Percentiles rank a stretch among this genome's conserved stretches.
These are phyloP conservation scores for Drosophila nikananu DNA, from an alignment of 1,140 invertebrate species.

Conservation along the genomic window DNA sequence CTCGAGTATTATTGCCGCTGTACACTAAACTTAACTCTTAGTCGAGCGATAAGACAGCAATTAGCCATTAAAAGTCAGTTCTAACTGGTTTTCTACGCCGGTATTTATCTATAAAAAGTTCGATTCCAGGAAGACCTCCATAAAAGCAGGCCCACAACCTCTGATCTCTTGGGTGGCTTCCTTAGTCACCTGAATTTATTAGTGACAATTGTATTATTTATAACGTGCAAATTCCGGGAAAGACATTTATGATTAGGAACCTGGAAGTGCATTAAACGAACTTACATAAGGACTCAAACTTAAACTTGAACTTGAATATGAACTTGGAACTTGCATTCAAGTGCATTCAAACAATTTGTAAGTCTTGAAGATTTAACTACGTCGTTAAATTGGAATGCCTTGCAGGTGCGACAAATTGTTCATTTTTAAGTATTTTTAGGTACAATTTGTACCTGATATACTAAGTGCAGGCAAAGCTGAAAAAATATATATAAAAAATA, in stretches of 20 bases:
- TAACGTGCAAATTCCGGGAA: slow-evolving; percentile 50
- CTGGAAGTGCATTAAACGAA: slow-evolving; percentile 36
- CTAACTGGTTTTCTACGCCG: slow-evolving; percentile 2
- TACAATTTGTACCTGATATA: background rate
- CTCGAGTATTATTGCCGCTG: slow-evolving; percentile 30
- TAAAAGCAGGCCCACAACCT: slow-evolving; percentile 10
- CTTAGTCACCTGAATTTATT: slow-evolving; percentile 33
- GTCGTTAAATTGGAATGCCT: background rate
- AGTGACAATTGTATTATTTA: slow-evolving; percentile 26
- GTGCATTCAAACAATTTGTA: slow-evolving; percentile 18
- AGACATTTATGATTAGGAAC: slow-evolving; percentile 44
- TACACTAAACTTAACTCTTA: slow-evolving; percentile 30
- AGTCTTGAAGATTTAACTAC: background rate
- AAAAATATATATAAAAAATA: too few species aligned
- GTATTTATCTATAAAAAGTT: slow-evolving; percentile 5
- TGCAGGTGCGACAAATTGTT: background rate
- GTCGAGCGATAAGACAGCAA: slow-evolving; percentile 27
- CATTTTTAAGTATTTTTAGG: background rate
- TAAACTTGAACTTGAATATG: slow-evolving; percentile 5
- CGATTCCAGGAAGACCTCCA: background rate
- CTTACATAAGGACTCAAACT: slow-evolving; percentile 11
- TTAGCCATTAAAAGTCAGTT: slow-evolving; percentile 22
- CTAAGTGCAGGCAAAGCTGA: background rate
- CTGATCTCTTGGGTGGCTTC: slow-evolving; percentile 23
- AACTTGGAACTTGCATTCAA: slow-evolving; percentile 35